Evolutionary conservation across 2,113 vertebrate species (phyloP), one percentile per base, ranked within the genome.

Genomic region (Chascanopsetta lugubris): DNA sequence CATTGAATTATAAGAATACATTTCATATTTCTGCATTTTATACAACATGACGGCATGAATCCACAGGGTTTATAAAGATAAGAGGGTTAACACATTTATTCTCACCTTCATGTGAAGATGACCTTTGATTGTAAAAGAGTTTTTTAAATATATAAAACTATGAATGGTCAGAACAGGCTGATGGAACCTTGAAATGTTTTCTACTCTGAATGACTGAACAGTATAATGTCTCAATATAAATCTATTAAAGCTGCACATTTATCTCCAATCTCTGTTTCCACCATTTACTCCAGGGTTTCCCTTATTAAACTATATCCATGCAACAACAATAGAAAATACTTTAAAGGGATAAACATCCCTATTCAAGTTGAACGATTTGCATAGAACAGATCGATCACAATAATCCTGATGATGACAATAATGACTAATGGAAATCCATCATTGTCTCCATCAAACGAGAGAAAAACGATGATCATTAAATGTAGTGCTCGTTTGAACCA

Each of bases 121-220:
- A 51, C 15, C 8, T 6, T 10, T 21, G 47, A 53, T 15, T n/a
- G n/a, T n/a, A n/a, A n/a, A n/a, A n/a, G n/a, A n/a, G 27, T 25
- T 21, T 53, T 59, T 53, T 45, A 26, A 20, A 3, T 3, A 43
- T 22, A 27, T 12, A 64, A 55, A 48, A 26, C 8, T 34, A 48
- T 38, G 15, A 17, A 60, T n/a, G 47, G 7, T 21, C 3, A 34
- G 17, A 45, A 34, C n/a, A 55, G 18, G 12, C 43, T 34, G 26
- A 56, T 27, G 26, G 26, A 58, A 58, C 61, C 26, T 59, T 36
- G 3, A 43, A 50, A 15, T 20, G 21, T 8, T 58, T 45, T 51
- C 3, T 71, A n/a, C 24, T 29, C 22, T 15, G 6, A 18, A 21
- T 10, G n/a, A 21, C 9, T 36, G 1, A 32, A 32, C n/a, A 4